Base-by-base conservation (phyloP, 2,113 vertebrate genomes). In the Vulpes ferrilata region DNA sequence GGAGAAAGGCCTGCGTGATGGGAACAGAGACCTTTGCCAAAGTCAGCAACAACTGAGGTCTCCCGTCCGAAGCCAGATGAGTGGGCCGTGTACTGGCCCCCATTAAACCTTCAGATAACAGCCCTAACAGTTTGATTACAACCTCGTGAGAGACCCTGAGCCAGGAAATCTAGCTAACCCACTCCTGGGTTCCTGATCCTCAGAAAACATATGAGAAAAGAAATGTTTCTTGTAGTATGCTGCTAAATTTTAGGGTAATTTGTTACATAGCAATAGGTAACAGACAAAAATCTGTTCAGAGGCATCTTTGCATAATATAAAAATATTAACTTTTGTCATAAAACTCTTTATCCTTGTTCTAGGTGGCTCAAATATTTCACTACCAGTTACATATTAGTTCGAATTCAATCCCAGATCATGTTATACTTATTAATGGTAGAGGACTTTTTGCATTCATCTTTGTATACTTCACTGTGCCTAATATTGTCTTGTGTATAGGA, bases 341-440 rank as follows among this genome's bases (percentile, higher is more conserved):
- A 74, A 95, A 79, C 65, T 9, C 38, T 27, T 74, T 88, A 79
- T 90, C 6, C 22, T 93, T 86, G 22, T 62, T 93, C 89, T 76
- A 87, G 38, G 82, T 84, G 19, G 53, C 87, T 23, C 55, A 79
- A 22, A 73, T 92, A 94, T 94, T 96, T 97, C 55, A 92, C n/a
- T 88, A 57, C 20, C n/a, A 83, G n/a, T 96, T 87, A 92, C 2
- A 59, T 35, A 76, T 55, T 65, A 51, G 23, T 73, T 91, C n/a
- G 94, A 81, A 92, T 92, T 82, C 79, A 78, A 59, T 84, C 85
- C 59, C 51, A 95, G 59, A 43, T 73, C 83, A 62, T 48, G 35
- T 85, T 78, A 67, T 74, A 30, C 11, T 90, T 90, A 84, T 16
- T 71, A 84, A 57, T 30, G 43, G 12, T 79, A 92, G 17, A 95